Percentiles rank a stretch among this genome's conserved stretches.
Evolutionary conservation across 1,140 invertebrate genomes (phyloP).

Genomic region (Caenorhabditis latens): DNA sequence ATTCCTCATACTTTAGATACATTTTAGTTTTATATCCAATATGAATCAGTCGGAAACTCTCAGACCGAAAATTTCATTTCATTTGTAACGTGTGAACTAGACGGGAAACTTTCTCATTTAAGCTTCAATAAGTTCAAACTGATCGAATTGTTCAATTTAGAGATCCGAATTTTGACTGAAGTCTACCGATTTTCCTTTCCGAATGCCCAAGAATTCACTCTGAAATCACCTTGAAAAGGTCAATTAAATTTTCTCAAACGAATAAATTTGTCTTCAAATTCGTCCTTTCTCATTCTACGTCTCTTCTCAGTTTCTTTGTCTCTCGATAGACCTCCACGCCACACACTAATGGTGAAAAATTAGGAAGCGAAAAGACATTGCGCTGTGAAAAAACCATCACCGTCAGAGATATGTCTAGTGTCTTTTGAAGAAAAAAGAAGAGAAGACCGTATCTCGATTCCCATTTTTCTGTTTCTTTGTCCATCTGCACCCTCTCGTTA

Average conservation of each 20-base stretch:
- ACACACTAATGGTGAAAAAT: slow-evolving; percentile 39
- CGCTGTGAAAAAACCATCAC: background rate
- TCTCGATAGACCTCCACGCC: slow-evolving; percentile 7
- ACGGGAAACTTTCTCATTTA: no score
- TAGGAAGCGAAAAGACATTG: background rate
- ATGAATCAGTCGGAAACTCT: no score
- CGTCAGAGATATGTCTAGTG: background rate
- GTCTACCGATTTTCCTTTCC: no score
- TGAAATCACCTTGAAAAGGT: slow-evolving; percentile 33
- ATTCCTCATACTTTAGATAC: no score
- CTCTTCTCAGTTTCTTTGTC: background rate
- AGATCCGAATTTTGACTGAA: no score
- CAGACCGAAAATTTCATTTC: no score
- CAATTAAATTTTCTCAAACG: slow-evolving; percentile 14
- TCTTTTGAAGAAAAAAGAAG: slow-evolving; percentile 40
- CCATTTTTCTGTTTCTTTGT: background rate
- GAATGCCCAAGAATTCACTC: no score
- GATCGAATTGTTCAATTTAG: no score
- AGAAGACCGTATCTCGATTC: slow-evolving; percentile 11
- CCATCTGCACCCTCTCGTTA: slow-evolving; percentile 10
- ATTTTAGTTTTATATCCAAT: no score
- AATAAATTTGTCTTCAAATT: background rate
- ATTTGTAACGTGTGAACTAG: no score
- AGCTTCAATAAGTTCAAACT: no score
- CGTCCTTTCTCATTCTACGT: background rate